A percentile compares a stretch with the other conserved stretches of the same genome.
These are phyloP conservation scores for Psephotus haematonotus DNA, from an alignment of 2,113 vertebrate genomes.

Conservation along the genomic window DNA sequence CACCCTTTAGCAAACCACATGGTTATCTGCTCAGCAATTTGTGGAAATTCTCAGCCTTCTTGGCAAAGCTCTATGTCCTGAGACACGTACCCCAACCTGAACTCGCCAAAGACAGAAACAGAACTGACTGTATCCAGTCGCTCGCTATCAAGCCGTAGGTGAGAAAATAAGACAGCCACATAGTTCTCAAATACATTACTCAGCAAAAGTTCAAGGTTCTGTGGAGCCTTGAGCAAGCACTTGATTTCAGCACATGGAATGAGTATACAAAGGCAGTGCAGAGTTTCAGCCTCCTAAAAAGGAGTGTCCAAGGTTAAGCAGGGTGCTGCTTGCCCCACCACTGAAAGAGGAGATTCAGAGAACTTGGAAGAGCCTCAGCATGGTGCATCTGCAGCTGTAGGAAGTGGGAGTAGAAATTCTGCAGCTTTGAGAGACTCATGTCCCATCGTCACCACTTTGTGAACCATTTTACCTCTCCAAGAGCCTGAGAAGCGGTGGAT, in stretches of 20 bases:
- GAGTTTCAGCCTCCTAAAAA: not conserved
- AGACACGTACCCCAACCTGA: rapidly evolving
- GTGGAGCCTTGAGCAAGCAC: not conserved
- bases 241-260: not conserved
- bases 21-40: not conserved
- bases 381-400: not conserved
- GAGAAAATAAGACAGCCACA: not conserved
- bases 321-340: not conserved
- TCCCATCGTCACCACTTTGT: not conserved
- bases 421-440: not conserved
- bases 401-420: not conserved
- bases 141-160: not conserved
- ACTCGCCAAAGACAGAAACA: not conserved
- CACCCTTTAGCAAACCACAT: not conserved
- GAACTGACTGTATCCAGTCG: not conserved
- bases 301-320: not conserved
- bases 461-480: not conserved
- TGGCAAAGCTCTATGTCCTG: not conserved
- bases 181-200: not conserved
- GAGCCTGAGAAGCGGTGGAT: not conserved
- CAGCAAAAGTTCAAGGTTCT: not conserved
- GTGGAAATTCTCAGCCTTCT: not conserved
- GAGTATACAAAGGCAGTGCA: not conserved
- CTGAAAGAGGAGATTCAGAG: not conserved
- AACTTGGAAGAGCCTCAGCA: not conserved